phyloP scores from a whole-genome alignment of 2,797 vertebrate species.

The Sus cebifrons region DNA sequence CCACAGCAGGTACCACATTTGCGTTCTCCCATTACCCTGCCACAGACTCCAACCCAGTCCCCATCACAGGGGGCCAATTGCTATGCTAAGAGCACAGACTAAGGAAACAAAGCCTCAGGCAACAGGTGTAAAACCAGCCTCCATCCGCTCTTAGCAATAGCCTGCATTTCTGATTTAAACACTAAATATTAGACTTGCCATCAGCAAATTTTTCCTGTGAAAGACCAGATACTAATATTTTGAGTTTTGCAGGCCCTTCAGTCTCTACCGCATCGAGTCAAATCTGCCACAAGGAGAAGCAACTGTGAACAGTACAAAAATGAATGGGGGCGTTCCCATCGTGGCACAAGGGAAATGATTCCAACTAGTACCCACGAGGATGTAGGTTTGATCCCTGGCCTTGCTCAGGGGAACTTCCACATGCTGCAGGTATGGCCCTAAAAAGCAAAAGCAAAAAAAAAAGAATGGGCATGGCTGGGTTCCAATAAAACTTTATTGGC shows the following conservation, averaged over 20 bases:
- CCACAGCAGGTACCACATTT: background rate
- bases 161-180: background rate
- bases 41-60: background rate
- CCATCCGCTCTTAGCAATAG: background rate
- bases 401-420: no score
- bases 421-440: no score
- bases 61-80: background rate
- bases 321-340: background rate
- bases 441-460: no score
- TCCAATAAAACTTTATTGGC: slow-evolving; percentile 66
- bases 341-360: no score
- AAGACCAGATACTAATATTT: background rate
- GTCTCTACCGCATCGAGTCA: background rate
- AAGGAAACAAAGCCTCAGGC: background rate
- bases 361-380: no score
- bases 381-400: no score
- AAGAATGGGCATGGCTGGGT: background rate
- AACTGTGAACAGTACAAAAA: no score
- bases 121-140: background rate
- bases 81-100: background rate
- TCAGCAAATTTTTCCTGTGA: background rate
- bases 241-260: background rate
- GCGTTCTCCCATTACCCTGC: no score
- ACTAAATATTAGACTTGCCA: background rate
- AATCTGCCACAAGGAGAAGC: background rate